These are phyloP conservation scores for Ariolimax columbianus DNA, from an alignment of 2,888 invertebrate species.

Conservation along the genomic window DNA sequence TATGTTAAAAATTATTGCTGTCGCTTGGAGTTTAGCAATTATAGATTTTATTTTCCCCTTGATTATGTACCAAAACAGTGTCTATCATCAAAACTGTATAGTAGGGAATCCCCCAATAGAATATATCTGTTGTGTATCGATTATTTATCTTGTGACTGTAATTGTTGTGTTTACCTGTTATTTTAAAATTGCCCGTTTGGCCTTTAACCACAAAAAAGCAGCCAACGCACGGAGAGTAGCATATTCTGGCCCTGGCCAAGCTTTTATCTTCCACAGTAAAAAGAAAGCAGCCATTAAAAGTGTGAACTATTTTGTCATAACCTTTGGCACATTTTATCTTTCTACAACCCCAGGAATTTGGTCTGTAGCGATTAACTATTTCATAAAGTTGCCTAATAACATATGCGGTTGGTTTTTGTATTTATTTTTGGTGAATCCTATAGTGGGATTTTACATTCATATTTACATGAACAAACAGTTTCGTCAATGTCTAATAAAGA, in stretches of 20 bases:
- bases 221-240: not conserved
- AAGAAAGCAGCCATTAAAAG: not conserved
- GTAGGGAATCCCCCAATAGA: not conserved
- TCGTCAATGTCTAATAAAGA: not conserved
- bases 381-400: not conserved
- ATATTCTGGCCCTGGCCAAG: not conserved
- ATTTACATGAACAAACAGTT: constrained; percentile 11
- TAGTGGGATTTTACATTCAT: not conserved
- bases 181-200: not conserved
- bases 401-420: not conserved
- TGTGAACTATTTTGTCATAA: not conserved
- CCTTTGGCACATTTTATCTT: not conserved
- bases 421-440: not conserved
- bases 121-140: not conserved
- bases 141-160: not conserved
- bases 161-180: not conserved
- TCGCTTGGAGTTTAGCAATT: not conserved
- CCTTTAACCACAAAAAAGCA: not conserved
- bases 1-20: not conserved
- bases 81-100: not conserved
- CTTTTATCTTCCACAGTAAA: not conserved
- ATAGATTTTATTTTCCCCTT: not conserved
- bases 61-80: not conserved
- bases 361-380: not conserved
- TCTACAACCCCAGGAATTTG: not conserved